Base-by-base conservation (phyloP, 2,113 vertebrate genomes). In the Callorhinus ursinus region DNA sequence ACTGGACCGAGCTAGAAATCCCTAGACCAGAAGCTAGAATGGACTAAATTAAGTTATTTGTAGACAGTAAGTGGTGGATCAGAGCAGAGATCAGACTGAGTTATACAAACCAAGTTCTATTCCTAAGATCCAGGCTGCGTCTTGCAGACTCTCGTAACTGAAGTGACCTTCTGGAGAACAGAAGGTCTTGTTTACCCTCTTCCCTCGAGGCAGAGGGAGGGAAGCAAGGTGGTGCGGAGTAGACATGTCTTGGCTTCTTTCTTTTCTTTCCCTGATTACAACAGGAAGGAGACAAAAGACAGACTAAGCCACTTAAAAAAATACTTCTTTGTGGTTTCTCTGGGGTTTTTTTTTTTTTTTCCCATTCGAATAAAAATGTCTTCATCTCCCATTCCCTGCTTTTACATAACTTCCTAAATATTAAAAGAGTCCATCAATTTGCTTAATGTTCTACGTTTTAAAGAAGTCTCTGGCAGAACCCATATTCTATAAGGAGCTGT, bases 71-170 rank as follows among this genome's bases (percentile, higher is more conserved):
- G 16, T 4, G 13, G 1, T 19, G 15, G 57, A 39, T 59, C 81
- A 65, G 22, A 88, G 57, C 21, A 13, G 55, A 63, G 5, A 84
- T 71, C 67, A 80, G 46, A 33, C 0, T 0, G 5, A 55, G 31
- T 74, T n/a, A 61, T 0, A 28, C 42, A 15, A 85, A 46, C 19
- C 2, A 63, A 65, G 55, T 22, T 18, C 2, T 49, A 0, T n/a
- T 77, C 57, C 89, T 53, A 39, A 65, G 36, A 31, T 5, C n/a
- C 53, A 36, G 55, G 22, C 53, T 67, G 19, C 0, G 0, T 5
- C 57, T 39, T 1, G 0, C 3, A 0, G 83, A 11, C 1, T 21
- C 46, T 31, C 1, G 1, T 42, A 67, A 21, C 31, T 22, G 76
- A 71, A 77, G 22, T 1, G 49, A 13, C 2, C 2, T 31, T 49